phyloP scores from a whole-genome alignment of 2,113 vertebrate genomes.

The Strix uralensis region DNA sequence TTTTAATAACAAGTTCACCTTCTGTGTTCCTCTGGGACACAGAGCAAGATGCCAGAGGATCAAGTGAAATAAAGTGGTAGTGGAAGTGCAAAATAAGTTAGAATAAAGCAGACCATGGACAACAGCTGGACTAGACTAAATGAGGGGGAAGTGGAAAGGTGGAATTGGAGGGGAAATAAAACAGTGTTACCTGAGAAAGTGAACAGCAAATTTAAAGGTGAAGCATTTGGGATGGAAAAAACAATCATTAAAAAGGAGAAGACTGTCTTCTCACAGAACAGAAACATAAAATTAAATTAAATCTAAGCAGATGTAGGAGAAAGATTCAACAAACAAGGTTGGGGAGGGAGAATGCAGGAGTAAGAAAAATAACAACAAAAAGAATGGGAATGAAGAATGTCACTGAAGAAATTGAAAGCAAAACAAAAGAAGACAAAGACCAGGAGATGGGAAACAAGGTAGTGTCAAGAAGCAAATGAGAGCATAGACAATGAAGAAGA shows the following conservation, averaged over 20 bases:
- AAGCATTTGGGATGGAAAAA: not conserved
- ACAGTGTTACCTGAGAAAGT: not conserved
- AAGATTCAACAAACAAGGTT: not conserved
- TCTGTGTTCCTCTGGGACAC: not conserved
- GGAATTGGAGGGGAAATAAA: not conserved
- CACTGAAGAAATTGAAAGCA: not conserved
- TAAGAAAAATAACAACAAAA: not conserved
- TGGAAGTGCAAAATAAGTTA: not conserved
- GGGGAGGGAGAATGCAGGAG: accelerated
- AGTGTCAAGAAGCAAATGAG: not conserved
- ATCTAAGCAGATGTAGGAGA: not conserved
- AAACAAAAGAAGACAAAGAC: not conserved
- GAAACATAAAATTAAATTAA: not conserved
- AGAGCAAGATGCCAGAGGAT: not conserved
- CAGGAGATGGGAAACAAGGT: not conserved
- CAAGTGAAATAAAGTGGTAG: not conserved
- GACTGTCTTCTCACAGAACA: not conserved
- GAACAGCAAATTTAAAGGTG: not conserved
- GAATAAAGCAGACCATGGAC: not conserved
- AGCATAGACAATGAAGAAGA: not conserved
- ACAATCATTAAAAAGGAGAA: not conserved
- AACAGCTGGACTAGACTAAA: not conserved
- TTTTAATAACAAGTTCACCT: not conserved
- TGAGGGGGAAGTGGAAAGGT: not conserved
- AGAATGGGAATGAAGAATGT: not conserved